Conservation (phyloP, 2,113 vertebrate species). For the Tichodroma muraria region DNA sequence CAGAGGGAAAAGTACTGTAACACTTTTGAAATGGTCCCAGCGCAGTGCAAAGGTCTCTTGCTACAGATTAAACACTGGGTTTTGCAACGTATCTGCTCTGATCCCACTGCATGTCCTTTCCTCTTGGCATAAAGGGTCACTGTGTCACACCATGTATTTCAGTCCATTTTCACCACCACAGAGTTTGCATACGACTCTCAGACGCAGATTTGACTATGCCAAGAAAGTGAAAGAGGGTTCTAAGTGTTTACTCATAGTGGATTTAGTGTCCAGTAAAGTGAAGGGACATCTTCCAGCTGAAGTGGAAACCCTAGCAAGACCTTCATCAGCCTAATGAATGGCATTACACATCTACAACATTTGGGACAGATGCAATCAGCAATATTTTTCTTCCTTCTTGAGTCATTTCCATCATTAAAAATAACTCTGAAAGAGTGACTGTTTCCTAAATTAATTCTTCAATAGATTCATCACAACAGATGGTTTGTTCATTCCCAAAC, state of each 20-base stretch:
- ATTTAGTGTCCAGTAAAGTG: background rate
- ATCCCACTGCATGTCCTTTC: background rate
- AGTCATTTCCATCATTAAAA: background rate
- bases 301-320: background rate
- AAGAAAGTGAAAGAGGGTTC: background rate
- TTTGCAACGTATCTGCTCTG: background rate
- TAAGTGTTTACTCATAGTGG: background rate
- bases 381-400: background rate
- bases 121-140: background rate
- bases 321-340: background rate
- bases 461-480: background rate
- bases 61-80: background rate
- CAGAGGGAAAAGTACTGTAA: background rate
- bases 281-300: background rate
- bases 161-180: background rate
- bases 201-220: background rate
- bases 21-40: background rate
- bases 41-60: background rate
- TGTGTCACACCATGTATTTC: background rate
- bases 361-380: background rate
- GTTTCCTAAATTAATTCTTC: background rate
- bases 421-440: background rate
- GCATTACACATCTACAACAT: background rate
- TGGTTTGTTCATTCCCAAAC: background rate
- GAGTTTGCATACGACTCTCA: background rate